A percentile compares a stretch with the other conserved stretches of the same genome.
Evolutionary conservation across 1,140 invertebrate genomes (phyloP).

Genomic region (Scylla paramamosain): DNA sequence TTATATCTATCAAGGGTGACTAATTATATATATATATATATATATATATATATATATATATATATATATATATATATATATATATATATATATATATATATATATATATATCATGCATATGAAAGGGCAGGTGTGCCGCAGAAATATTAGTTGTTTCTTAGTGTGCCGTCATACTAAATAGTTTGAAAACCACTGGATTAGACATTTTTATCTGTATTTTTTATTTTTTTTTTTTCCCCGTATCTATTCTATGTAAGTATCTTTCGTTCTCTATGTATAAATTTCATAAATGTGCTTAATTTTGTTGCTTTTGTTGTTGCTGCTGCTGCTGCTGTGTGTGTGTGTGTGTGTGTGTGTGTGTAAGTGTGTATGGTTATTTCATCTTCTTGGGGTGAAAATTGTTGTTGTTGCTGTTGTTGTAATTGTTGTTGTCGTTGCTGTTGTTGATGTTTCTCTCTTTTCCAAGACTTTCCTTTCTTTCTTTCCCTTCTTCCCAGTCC

Average conservation of each 20-base stretch:
- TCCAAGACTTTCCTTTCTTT: not conserved
- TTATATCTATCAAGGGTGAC: no score
- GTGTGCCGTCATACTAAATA: no score
- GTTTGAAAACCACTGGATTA: no score
- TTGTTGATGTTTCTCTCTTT: not conserved
- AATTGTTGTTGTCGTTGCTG: not conserved
- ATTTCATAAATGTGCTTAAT: no score
- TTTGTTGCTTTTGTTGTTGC: no score
- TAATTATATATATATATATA: constrained; percentile 14
- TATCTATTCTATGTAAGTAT: not conserved
- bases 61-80: constrained; percentile 53
- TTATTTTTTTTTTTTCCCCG: not conserved
- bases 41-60: constrained; percentile 46
- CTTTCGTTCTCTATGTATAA: not conserved
- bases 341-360: not conserved
- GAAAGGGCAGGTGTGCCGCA: no score
- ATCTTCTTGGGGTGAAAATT: not conserved
- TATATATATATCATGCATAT: no score
- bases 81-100: constrained; percentile 5
- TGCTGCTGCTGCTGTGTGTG: not conserved
- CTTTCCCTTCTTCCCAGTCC: not conserved
- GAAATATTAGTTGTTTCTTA: no score
- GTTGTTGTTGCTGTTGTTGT: not conserved
- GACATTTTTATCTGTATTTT: no score
- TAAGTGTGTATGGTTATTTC: not conserved